Conservation (phyloP, 2,888 invertebrate species). For the Orthonevra nobilis region DNA sequence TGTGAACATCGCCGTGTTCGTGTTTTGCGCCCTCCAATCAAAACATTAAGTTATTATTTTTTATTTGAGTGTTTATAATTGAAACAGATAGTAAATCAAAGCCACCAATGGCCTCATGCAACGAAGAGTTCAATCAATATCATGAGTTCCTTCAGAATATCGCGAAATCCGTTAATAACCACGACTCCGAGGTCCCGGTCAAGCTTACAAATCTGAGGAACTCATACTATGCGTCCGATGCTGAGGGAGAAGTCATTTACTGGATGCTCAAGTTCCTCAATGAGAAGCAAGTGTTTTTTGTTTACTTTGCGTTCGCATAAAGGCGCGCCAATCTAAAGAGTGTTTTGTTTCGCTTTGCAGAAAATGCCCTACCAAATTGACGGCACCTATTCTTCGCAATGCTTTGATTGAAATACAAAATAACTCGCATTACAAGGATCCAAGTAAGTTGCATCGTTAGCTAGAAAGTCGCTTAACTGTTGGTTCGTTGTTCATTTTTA, state of each 20-base stretch:
- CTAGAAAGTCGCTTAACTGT: neutral
- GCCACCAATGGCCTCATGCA: constrained; percentile 43
- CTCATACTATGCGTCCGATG: no score
- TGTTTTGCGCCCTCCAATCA: constrained; percentile 25
- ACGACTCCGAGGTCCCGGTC: constrained; percentile 24
- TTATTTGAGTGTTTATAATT: constrained; percentile 11
- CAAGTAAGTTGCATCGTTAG: constrained; percentile 49
- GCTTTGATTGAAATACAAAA: constrained; percentile 40
- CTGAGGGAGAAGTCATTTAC: constrained; percentile 56
- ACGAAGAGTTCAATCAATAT: constrained; percentile 58
- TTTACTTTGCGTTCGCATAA: no score
- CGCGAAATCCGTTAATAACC: constrained; percentile 16
- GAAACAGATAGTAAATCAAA: neutral
- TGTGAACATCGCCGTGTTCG: constrained; percentile 47
- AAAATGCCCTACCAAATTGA: constrained; percentile 59
- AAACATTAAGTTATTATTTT: constrained; percentile 35
- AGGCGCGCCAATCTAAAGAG: no score
- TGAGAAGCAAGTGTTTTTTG: constrained; percentile 36
- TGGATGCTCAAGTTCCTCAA: constrained; percentile 54
- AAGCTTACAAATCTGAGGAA: constrained; percentile 29
- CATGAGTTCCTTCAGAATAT: constrained; percentile 51
- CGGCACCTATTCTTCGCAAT: constrained; percentile 58
- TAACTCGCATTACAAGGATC: constrained; percentile 30
- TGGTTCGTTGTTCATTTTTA: no score
- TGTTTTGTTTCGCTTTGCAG: constrained; percentile 21